phyloP scores from a whole-genome alignment of 2,797 vertebrate genomes.

The Scleropages formosus region DNA sequence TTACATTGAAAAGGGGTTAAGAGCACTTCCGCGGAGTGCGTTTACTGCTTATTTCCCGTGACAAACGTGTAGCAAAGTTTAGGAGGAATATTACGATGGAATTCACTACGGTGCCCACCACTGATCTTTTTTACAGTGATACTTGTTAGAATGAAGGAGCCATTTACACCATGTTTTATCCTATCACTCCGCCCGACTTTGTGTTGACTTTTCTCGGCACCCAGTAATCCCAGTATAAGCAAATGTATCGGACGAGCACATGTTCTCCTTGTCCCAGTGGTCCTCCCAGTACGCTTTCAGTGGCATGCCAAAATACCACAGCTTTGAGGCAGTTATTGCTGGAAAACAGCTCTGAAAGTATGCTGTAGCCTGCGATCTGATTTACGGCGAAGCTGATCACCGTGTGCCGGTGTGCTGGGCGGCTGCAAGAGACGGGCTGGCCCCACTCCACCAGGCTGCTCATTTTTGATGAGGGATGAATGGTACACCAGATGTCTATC shows the following conservation, averaged over 20 bases:
- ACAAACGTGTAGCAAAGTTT: neutral
- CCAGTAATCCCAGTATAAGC: constrained; percentile 40
- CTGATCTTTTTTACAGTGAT: constrained; percentile 27
- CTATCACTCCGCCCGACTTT: constrained; percentile 37
- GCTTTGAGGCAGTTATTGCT: constrained; percentile 57
- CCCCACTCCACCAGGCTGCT: constrained; percentile 54
- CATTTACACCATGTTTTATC: constrained; percentile 41
- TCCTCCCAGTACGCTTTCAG: constrained; percentile 45
- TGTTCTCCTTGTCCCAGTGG: constrained; percentile 47
- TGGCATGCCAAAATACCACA: constrained; percentile 49
- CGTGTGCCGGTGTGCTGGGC: constrained; percentile 31
- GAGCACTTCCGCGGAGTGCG: neutral
- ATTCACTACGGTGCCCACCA: constrained; percentile 21
- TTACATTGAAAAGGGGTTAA: neutral
- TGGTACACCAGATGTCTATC: constrained; percentile 76
- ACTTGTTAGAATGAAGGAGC: constrained; percentile 35
- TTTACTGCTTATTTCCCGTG: neutral
- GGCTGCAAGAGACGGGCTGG: constrained; percentile 46
- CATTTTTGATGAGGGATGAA: constrained; percentile 66
- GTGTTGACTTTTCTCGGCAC: constrained; percentile 25
- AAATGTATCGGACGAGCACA: constrained; percentile 48
- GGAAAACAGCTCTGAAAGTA: constrained; percentile 46
- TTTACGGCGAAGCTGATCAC: constrained; percentile 49
- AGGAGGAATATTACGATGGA: constrained; percentile 9
- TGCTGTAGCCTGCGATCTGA: constrained; percentile 50